Evolutionary conservation across 2,113 vertebrate species (phyloP).

Genomic region (Sinosuthora webbiana): DNA sequence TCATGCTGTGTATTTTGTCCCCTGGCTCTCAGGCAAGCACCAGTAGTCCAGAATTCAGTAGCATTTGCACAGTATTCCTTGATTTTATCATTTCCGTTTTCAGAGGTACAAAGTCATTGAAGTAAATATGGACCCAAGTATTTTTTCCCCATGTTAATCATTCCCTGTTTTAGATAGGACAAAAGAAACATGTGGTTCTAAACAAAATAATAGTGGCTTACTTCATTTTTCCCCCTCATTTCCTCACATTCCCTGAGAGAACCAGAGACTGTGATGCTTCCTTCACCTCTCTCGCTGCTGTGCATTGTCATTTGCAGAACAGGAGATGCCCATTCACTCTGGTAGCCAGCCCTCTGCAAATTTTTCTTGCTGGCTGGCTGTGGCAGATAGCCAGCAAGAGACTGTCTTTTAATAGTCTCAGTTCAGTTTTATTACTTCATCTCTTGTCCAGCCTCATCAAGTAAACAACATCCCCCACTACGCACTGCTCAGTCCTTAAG

Average conservation of each 20-base stretch:
- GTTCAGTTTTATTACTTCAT: neutral
- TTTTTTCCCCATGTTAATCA: neutral
- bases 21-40: neutral
- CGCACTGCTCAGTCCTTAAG: neutral
- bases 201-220: neutral
- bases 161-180: neutral
- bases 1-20: neutral
- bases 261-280: neutral
- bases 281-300: neutral
- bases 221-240: neutral
- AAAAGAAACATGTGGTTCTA: neutral
- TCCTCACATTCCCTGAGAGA: neutral
- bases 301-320: neutral
- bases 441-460: neutral
- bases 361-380: neutral
- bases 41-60: neutral
- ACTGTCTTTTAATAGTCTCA: neutral
- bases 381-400: neutral
- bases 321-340: neutral
- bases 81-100: neutral
- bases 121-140: neutral
- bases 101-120: neutral
- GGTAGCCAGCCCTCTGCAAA: neutral
- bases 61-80: neutral
- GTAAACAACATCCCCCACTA: neutral